phyloP scores from a whole-genome alignment of 2,113 vertebrate genomes.

The Corythaixoides concolor region DNA sequence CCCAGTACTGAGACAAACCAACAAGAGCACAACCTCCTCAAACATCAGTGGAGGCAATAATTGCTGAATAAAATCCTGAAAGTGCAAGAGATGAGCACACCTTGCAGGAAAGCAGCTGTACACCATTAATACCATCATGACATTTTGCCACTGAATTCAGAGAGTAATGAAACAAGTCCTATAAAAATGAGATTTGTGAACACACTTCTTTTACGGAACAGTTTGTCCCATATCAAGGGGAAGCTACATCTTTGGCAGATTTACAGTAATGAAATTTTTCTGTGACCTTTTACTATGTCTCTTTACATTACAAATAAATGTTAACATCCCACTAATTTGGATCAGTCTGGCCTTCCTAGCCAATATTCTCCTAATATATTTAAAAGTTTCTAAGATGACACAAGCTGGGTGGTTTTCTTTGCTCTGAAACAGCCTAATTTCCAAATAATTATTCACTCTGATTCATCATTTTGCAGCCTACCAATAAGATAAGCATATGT shows the following conservation, averaged over 20 bases:
- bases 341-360: slow-evolving; percentile 38
- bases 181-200: neutral
- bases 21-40: neutral
- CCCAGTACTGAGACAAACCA: neutral
- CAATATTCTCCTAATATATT: slow-evolving; percentile 17
- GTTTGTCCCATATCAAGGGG: neutral
- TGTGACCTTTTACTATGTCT: slow-evolving; percentile 48
- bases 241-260: neutral
- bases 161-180: neutral
- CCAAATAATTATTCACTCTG: slow-evolving; percentile 43
- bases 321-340: slow-evolving; percentile 55
- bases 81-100: neutral
- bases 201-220: neutral
- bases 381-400: slow-evolving; percentile 34
- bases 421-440: slow-evolving; percentile 35
- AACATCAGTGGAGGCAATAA: neutral
- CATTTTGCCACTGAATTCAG: neutral
- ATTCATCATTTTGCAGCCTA: slow-evolving; percentile 42
- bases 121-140: neutral
- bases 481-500: neutral
- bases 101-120: neutral
- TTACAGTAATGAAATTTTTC: slow-evolving; percentile 47
- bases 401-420: neutral
- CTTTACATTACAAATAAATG: slow-evolving; percentile 58
- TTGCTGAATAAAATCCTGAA: neutral